These are phyloP conservation scores for Drosophila simulans DNA, from an alignment of 1,140 invertebrate genomes.

Conservation along the genomic window DNA sequence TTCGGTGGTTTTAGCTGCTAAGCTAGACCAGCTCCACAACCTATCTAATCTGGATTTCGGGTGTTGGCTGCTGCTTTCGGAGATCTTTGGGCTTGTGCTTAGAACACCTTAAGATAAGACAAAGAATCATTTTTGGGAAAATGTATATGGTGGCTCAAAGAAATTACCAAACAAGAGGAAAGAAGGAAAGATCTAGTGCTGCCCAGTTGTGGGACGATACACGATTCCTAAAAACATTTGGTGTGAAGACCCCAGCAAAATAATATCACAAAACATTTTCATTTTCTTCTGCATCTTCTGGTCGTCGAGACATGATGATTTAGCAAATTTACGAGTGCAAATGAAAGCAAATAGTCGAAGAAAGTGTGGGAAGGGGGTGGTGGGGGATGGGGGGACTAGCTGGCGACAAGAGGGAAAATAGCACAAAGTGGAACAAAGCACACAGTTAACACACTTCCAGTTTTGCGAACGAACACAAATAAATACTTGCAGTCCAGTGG, in stretches of 20 bases:
- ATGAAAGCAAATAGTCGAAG: slow-evolving; percentile 3
- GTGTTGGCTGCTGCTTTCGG: neutral
- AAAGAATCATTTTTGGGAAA: neutral
- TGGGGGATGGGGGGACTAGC: neutral
- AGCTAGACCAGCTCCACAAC: neutral
- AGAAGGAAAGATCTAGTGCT: neutral
- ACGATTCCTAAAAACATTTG: neutral
- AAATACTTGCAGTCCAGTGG: neutral
- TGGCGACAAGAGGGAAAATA: neutral
- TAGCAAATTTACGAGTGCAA: slow-evolving; percentile 34
- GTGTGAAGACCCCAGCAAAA: slow-evolving; percentile 17
- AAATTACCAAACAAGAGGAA: neutral
- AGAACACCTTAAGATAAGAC: slow-evolving; percentile 4
- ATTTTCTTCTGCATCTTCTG: slow-evolving; percentile 3
- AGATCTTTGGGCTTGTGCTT: slow-evolving; percentile 12
- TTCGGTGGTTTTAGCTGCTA: neutral
- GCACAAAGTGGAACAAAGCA: neutral
- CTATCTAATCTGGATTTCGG: slow-evolving; percentile 9
- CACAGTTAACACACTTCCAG: slow-evolving; percentile 12
- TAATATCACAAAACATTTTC: slow-evolving; percentile 16
- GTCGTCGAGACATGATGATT: slow-evolving; percentile 16
- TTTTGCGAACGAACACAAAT: slow-evolving; percentile 2
- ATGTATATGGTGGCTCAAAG: neutral
- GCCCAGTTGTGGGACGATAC: neutral
- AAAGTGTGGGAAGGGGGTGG: neutral